A percentile compares a stretch with the other conserved stretches of the same genome.
These are phyloP conservation scores for Chroicocephalus ridibundus DNA, from an alignment of 2,113 vertebrate genomes.

Conservation along the genomic window DNA sequence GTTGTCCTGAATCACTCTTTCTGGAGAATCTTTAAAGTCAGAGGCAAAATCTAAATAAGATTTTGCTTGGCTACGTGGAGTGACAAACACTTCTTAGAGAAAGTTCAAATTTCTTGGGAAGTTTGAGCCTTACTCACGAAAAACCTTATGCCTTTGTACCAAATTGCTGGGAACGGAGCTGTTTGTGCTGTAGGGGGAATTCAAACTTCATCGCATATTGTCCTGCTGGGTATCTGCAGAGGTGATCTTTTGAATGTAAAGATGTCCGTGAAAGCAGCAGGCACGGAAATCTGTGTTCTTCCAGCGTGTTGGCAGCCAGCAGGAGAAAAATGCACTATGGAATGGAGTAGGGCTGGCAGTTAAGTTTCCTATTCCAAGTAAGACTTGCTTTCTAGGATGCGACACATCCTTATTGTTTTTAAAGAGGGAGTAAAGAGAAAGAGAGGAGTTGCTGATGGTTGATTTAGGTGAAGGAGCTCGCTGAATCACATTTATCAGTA, in stretches of 20 bases:
- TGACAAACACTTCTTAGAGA: background rate
- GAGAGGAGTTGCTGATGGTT: background rate
- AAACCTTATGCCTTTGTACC: background rate
- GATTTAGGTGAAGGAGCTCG: background rate
- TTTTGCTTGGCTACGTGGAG: background rate
- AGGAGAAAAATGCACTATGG: background rate
- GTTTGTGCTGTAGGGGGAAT: background rate
- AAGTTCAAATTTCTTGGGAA: background rate
- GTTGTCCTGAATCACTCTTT: conserved; percentile 26
- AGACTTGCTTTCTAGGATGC: background rate
- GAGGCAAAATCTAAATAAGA: conserved; percentile 27
- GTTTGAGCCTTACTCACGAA: background rate
- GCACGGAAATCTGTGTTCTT: background rate
- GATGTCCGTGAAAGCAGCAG: background rate
- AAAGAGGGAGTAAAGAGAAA: background rate
- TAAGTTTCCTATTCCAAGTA: conserved; percentile 30
- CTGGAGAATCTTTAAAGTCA: background rate
- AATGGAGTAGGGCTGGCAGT: background rate
- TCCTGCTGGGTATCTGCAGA: background rate
- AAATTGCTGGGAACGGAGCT: background rate
- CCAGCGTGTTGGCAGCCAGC: background rate
- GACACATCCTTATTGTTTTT: background rate
- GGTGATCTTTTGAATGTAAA: background rate
- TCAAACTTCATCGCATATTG: background rate
- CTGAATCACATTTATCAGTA: background rate